Base-by-base conservation (phyloP, 2,797 vertebrate species). In the Hybognathus amarus region DNA sequence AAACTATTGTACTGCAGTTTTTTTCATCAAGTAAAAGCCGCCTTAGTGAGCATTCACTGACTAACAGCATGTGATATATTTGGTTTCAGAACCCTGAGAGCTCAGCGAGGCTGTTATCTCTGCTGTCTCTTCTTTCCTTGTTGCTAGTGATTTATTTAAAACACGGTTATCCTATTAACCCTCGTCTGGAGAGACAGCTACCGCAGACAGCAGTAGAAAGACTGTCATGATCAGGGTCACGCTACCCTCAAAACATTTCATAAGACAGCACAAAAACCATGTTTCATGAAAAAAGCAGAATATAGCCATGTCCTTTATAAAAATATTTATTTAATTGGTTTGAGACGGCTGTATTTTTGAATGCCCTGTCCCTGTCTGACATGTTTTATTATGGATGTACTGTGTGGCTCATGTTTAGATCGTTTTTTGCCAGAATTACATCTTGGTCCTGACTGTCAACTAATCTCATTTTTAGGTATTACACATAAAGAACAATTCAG, bases 121-220 rank as follows among this genome's bases (percentile, higher is more conserved):
- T 69, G 82, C 85, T 36, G 80, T 70, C 6, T 75, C 66, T 40
- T 56, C 68, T 86, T 84, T 87, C 0, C 24, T 83, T 84, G 81
- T 83, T 69, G 73, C 85, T 85, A 66, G 76, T 90, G 86, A 90
- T 83, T 73, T 69, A 86, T 85, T 36, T 77, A 87, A 85, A 82
- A 69, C 86, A 69, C 5, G 27, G 76, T 75, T 45, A 86, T 63
- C 85, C 77, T 47, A 86, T 88, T 87, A 91, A 80, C 86, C 81
- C 69, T 85, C 87, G 27, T 78, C 69, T 81, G 73, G 81, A n/a
- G 47, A 87, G 69, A 80, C 61, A 82, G 80, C 83, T 73, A 75
- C 82, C 70, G 74, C 76, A 85, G 38, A 78, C 80, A 82, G 61
- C 61, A 76, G 12, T 5, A 47, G 20, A 50, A 73, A 80, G 33